Conservation (phyloP, 2,113 vertebrate species). For the Mustelus asterias region DNA sequence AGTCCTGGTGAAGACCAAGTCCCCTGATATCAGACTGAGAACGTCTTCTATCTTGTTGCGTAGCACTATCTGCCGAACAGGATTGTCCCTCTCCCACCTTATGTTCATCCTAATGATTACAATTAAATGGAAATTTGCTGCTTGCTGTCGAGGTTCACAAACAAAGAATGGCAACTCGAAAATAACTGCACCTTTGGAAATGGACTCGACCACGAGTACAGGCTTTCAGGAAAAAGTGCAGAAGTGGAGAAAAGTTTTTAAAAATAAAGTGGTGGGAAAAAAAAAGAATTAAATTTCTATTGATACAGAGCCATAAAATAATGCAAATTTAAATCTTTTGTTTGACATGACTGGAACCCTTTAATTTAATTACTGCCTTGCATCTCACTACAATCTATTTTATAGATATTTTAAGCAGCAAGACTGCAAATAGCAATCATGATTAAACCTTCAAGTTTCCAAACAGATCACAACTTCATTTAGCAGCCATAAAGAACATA, state of each 20-base stretch:
- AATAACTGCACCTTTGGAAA: neutral
- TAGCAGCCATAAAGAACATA: constrained; percentile 15
- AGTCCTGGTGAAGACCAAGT: no score
- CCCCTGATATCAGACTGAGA: no score
- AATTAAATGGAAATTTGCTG: neutral
- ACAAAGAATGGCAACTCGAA: neutral
- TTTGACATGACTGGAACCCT: neutral
- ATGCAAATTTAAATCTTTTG: neutral
- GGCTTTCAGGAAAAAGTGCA: neutral
- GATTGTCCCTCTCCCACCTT: neutral
- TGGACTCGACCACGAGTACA: neutral
- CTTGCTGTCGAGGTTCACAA: neutral
- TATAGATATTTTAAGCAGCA: constrained; percentile 8
- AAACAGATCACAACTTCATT: constrained; percentile 28
- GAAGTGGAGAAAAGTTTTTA: neutral
- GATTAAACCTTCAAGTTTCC: constrained; percentile 21
- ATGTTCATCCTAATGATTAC: neutral
- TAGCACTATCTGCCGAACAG: neutral
- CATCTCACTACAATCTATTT: neutral
- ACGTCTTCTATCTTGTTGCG: no score
- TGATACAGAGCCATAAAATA: neutral
- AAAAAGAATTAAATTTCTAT: neutral
- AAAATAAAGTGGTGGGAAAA: neutral
- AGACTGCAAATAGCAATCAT: constrained; percentile 22
- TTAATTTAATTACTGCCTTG: constrained; percentile 20